Evolutionary conservation across 2,888 invertebrate genomes (phyloP).

Genomic region (Caenorhabditis macrosperma): DNA sequence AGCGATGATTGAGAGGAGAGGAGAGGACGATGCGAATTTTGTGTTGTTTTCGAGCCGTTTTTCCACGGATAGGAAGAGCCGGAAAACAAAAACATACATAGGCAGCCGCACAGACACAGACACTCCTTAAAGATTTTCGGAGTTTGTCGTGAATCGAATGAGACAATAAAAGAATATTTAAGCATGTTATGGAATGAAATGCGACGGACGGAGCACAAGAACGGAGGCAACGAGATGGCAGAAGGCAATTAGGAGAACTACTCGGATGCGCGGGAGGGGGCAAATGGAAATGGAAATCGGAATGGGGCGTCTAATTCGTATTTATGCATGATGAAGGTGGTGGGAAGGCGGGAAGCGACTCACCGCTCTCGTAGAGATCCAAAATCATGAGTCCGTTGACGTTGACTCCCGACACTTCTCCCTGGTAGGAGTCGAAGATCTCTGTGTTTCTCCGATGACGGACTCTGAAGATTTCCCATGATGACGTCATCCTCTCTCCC

Average conservation of each 20-base stretch:
- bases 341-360: too few relatives aligned
- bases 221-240: conserved; percentile 5
- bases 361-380: conserved; percentile 76
- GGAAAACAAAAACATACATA: conserved; percentile 3
- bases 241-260: conserved; percentile 27
- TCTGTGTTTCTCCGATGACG: conserved; percentile 40
- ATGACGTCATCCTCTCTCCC: conserved; percentile 9
- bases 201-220: neutral
- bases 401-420: conserved; percentile 76
- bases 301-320: conserved; percentile 38
- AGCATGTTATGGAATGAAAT: conserved; percentile 26
- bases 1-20: neutral
- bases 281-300: conserved; percentile 15
- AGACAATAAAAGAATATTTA: conserved; percentile 19
- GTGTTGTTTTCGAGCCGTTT: neutral
- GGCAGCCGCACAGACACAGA: too few relatives aligned
- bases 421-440: conserved; percentile 75
- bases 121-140: neutral
- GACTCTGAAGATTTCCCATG: conserved; percentile 10
- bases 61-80: neutral
- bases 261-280: neutral
- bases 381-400: conserved; percentile 76
- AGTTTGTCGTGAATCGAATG: neutral
- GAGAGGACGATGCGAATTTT: neutral
- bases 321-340: conserved; percentile 33